phyloP scores from a whole-genome alignment of 2,113 vertebrate species.

The Marmota monax region DNA sequence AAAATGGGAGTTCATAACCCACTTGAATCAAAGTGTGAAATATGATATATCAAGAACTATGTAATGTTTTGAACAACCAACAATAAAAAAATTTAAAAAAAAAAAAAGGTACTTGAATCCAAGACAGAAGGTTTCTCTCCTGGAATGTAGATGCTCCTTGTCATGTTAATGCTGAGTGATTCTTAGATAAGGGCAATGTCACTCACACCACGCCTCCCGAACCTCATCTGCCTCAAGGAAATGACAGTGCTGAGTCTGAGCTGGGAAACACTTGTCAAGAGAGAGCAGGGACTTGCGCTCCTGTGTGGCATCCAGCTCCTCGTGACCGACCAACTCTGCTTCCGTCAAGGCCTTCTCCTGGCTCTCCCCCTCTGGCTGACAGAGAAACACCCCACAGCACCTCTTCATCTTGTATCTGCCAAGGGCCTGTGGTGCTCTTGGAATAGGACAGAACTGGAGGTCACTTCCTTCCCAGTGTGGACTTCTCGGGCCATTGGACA shows the following conservation, averaged over 20 bases:
- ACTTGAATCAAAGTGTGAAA: too few species aligned
- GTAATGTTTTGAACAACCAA: too few species aligned
- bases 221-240: background rate
- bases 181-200: background rate
- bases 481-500: background rate
- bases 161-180: background rate
- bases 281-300: background rate
- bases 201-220: background rate
- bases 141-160: background rate
- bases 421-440: background rate
- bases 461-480: background rate
- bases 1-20: too few species aligned
- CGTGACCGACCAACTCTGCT: background rate
- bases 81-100: too few species aligned
- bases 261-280: background rate
- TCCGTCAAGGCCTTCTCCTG: background rate
- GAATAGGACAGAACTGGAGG: too few species aligned
- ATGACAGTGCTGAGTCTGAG: background rate
- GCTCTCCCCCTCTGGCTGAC: background rate
- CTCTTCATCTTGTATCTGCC: background rate
- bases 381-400: background rate
- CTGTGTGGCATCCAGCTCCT: background rate
- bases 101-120: background rate
- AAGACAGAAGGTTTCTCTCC: background rate
- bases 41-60: too few species aligned